Base-by-base conservation (phyloP, 2,113 vertebrate genomes). In the Alligator sinensis region DNA sequence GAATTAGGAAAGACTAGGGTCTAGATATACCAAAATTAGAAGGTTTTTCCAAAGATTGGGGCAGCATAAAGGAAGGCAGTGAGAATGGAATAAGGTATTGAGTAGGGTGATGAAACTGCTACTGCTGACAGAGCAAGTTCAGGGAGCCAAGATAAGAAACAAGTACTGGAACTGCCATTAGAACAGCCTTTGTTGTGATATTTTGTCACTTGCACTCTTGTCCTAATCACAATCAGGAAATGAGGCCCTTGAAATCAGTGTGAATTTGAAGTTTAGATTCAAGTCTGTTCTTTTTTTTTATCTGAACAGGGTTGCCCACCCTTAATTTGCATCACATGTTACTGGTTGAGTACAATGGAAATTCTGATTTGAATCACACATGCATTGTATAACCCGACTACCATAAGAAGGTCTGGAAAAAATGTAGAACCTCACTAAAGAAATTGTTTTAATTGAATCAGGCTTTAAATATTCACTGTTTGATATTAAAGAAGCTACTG, bases 251-350 rank as follows among this genome's bases (percentile, higher is more conserved):
- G 61, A 28, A 93, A 19, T 87, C n/a, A 72, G 34, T 87, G 72
- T 72, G 89, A 90, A 88, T 89, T 90, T 16, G 80, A 3, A 0
- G 88, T 83, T 4, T 6, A 81, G 21, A 9, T 30, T 94, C 5
- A 3, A 78, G 10, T 94, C 92, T 74, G 58, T 91, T 94, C 77
- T 82, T 82, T 61, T 83, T 70, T 25, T 87, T 24, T 61, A 80
- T 87, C 89, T 93, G 77, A 90, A 38, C 64, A 16, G 57, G 3
- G 84, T 92, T 95, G 30, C 86, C 47, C 80, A 81, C 64, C 34
- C 59, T 85, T 96, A 90, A 95, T 96, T 94, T 95, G 22, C 68
- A 85, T 96, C 91, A 80, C 88, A 77, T 90, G 82, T 92, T 95
- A 64, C 66, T 87, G 38, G n/a, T 91, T 91, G n/a, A 84, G 60